Base-by-base conservation (phyloP, 1,140 invertebrate genomes). In the Hylyphantes graminicola region DNA sequence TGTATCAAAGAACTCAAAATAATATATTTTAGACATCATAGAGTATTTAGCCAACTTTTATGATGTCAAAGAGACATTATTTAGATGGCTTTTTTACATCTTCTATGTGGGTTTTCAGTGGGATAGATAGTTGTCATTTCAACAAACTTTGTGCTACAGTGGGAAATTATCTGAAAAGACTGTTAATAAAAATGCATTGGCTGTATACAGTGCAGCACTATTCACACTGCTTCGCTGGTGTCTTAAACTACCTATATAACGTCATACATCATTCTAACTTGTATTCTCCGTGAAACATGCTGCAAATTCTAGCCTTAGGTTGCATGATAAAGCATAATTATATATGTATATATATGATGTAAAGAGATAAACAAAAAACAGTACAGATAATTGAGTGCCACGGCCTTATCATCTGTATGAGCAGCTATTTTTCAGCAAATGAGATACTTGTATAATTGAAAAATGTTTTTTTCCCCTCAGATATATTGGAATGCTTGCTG, bases 401-500 rank as follows among this genome's bases (percentile, higher is more conserved):
- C 68, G 59, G 73, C 63, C 73, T 75, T 75, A 57, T 53, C 81
- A 83, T 75, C 81, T 55, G 64, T 68, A 65, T 57, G 81, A 83
- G 72, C 81, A 83, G 72, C 81, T 83, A 83, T 83, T 83, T 83
- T 83, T 75, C 61, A 76, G 72, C 73, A 75, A 65, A 83, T 75
- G 61, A 67, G 19, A 57, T 65, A 67, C 63, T 83, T 75, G 73
- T 65, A 75, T n/a, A 75, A 75, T 75, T 75, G 67, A 74, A 83
- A 57, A 65, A 73, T 83, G 81, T 83, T 67, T 81, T 67, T 81
- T 81, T 35, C 35, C 35, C 35, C 78, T 81, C 53, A 81, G 19
- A 82, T 70, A 83, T 83, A 75, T 76, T 75, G 81, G 81, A 83
- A 75, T 83, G 72, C 72, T 75, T 83, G 68, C 78, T 81, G 78